A percentile compares a stretch with the other conserved stretches of the same genome.
Evolutionary conservation across 2,797 vertebrate genomes (phyloP).

Genomic region (Chiroxiphia lanceolata): DNA sequence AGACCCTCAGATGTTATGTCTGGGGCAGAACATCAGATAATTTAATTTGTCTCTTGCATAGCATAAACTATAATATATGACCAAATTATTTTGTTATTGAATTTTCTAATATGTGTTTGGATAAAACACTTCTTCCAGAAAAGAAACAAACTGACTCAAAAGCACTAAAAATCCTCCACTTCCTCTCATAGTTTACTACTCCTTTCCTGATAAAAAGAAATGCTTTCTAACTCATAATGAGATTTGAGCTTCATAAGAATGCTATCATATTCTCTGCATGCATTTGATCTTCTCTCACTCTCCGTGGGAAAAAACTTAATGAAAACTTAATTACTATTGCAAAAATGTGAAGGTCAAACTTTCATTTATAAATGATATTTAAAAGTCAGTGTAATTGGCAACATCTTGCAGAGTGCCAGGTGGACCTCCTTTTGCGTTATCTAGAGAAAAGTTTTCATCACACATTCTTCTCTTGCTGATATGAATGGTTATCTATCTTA

Average conservation of each 20-base stretch:
- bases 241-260: neutral
- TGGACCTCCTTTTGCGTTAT: neutral
- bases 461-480: neutral
- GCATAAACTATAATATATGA: neutral
- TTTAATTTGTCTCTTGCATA: neutral
- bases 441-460: neutral
- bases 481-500: neutral
- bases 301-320: slow-evolving; percentile 23
- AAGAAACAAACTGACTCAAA: neutral
- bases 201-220: neutral
- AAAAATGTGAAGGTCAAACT: slow-evolving; percentile 48
- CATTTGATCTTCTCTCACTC: neutral
- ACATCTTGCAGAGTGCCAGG: neutral
- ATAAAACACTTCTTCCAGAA: neutral
- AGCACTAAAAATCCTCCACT: neutral
- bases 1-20: neutral
- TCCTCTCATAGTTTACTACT: neutral
- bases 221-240: neutral
- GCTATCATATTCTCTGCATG: neutral
- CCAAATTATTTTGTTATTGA: neutral
- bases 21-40: neutral
- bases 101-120: neutral
- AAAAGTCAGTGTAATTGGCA: slow-evolving; percentile 12
- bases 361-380: slow-evolving; percentile 43
- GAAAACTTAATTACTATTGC: slow-evolving; percentile 11